Percentiles rank a stretch among this genome's conserved stretches.
Evolutionary conservation across 2,888 invertebrate species (phyloP).

Genomic region (Cloeon dipterum): DNA sequence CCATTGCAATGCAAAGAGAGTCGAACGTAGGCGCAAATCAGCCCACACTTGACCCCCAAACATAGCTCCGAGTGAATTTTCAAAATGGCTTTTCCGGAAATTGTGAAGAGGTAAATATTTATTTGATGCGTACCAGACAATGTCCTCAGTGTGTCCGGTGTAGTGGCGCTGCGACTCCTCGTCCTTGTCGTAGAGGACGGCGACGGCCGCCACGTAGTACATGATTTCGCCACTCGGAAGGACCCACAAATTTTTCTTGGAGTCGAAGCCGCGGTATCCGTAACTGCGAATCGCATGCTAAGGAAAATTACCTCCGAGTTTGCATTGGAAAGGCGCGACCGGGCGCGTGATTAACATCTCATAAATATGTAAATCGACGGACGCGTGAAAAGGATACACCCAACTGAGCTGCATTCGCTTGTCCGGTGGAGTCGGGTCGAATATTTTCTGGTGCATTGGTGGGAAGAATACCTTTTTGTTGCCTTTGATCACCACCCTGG

Average conservation of each 20-base stretch:
- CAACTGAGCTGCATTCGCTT: slow-evolving; percentile 76
- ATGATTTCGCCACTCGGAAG: slow-evolving; percentile 81
- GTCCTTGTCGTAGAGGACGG: slow-evolving; percentile 65
- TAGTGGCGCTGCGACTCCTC: slow-evolving; percentile 79
- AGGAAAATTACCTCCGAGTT: too few relatives aligned
- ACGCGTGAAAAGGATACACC: slow-evolving; percentile 69
- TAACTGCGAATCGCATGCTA: slow-evolving; percentile 43
- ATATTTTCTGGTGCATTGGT: slow-evolving; percentile 60
- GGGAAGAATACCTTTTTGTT: slow-evolving; percentile 67
- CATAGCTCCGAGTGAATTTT: too few relatives aligned
- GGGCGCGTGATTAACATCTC: too few relatives aligned
- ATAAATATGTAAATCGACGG: too few relatives aligned
- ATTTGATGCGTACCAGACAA: slow-evolving; percentile 60
- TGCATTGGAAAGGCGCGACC: too few relatives aligned
- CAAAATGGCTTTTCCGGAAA: too few relatives aligned
- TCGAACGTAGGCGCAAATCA: too few relatives aligned
- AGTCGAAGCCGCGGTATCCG: slow-evolving; percentile 82
- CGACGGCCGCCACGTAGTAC: slow-evolving; percentile 82
- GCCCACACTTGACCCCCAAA: too few relatives aligned
- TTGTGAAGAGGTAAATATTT: too few relatives aligned
- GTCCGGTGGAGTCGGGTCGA: slow-evolving; percentile 68
- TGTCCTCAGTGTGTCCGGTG: slow-evolving; percentile 77
- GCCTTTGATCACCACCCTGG: slow-evolving; percentile 61
- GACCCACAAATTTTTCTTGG: slow-evolving; percentile 73
- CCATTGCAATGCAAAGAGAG: too few relatives aligned